phyloP scores from a whole-genome alignment of 64 coral and sea anemone genomes.

The Acropora yongei region DNA sequence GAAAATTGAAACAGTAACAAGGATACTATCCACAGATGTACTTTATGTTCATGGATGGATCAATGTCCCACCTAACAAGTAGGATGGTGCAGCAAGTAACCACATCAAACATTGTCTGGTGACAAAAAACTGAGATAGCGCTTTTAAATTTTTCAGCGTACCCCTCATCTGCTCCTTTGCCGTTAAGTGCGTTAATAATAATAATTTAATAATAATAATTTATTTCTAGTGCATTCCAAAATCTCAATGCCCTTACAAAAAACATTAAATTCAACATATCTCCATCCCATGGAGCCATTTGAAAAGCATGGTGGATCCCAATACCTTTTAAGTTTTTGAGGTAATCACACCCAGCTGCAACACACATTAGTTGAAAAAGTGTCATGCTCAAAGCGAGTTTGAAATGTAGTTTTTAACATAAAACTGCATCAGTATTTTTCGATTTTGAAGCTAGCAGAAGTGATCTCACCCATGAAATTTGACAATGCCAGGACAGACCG shows the following conservation, averaged over 20 bases:
- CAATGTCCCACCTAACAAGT: conserved; percentile 47
- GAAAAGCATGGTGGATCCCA: background rate
- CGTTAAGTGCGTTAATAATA: too few relatives aligned
- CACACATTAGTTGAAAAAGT: conserved; percentile 39
- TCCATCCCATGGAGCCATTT: too few relatives aligned
- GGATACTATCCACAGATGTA: conserved; percentile 68
- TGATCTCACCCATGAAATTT: too few relatives aligned
- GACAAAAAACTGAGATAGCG: conserved; percentile 46
- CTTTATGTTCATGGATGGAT: conserved; percentile 32
- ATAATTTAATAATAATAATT: too few relatives aligned
- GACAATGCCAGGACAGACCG: background rate
- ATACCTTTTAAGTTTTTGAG: conserved; percentile 42
- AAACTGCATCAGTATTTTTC: too few relatives aligned
- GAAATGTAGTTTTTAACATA: too few relatives aligned
- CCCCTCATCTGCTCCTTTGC: conserved; percentile 12
- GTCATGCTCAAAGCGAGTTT: conserved; percentile 14
- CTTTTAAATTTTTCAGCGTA: conserved; percentile 35
- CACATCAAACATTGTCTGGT: conserved; percentile 77
- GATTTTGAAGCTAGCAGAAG: too few relatives aligned
- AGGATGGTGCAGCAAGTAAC: background rate
- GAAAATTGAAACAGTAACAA: background rate
- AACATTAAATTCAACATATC: too few relatives aligned
- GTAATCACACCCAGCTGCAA: conserved; percentile 72
- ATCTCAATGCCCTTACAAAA: too few relatives aligned
- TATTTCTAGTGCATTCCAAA: too few relatives aligned